phyloP scores from a whole-genome alignment of 1,140 invertebrate species.

The Hycleus cichorii region DNA sequence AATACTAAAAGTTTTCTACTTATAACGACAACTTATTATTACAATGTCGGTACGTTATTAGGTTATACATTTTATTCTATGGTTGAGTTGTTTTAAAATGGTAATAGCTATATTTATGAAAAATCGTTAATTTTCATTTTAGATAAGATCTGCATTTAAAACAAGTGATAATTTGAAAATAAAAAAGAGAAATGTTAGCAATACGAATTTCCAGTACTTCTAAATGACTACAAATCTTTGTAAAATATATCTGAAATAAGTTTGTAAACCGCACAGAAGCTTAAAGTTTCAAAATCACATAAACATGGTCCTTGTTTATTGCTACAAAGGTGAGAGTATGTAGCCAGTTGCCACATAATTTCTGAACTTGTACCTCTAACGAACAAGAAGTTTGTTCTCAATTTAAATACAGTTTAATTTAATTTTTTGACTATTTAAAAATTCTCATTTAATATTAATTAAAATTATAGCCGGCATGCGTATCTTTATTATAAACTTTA shows the following conservation, averaged over 20 bases:
- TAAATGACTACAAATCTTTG: neutral
- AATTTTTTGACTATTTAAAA: too few relatives aligned
- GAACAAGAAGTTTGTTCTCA: neutral
- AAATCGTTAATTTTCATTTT: constrained; percentile 12
- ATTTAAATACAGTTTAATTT: too few relatives aligned
- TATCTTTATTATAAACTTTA: constrained; percentile 8
- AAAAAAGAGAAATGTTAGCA: too few relatives aligned
- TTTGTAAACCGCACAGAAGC: constrained; percentile 11
- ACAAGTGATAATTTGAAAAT: too few relatives aligned
- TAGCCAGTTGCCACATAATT: constrained; percentile 5
- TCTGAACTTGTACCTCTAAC: constrained; percentile 6
- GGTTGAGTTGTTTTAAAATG: constrained; percentile 1
- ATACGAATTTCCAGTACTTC: too few relatives aligned
- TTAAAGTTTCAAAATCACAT: constrained; percentile 14
- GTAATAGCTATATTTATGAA: constrained; percentile 2
- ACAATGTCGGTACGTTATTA: neutral
- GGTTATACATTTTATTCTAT: constrained; percentile 6
- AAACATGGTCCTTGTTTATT: constrained; percentile 13
- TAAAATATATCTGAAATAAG: constrained; percentile 9
- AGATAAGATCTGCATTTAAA: neutral
- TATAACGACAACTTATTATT: constrained; percentile 10
- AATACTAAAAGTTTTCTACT: neutral
- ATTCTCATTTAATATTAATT: neutral
- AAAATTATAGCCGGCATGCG: constrained; percentile 6
- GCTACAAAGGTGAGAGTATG: constrained; percentile 7